A percentile compares a stretch with the other conserved stretches of the same genome.
Evolutionary conservation across 1,140 invertebrate genomes (phyloP).

Genomic region (Eriocheir sinensis): DNA sequence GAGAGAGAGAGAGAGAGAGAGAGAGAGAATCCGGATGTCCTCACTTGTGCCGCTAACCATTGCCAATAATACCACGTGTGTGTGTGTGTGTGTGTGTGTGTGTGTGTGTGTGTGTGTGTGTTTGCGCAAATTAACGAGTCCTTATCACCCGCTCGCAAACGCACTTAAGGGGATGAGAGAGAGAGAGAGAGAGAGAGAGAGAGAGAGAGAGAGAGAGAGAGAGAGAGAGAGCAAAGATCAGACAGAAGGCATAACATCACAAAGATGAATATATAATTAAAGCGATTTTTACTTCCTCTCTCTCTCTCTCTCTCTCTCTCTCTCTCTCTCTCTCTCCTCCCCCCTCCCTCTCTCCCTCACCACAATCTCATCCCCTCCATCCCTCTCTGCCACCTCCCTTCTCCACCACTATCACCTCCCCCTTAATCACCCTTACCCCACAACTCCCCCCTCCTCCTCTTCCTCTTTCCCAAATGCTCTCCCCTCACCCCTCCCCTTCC

Average conservation of each 20-base stretch:
- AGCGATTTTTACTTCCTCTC: neutral
- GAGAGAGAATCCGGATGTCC: neutral
- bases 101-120: too few relatives aligned
- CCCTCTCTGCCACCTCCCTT: neutral
- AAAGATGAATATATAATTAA: neutral
- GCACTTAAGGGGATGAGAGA: neutral
- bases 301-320: neutral
- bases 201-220: constrained; percentile 18
- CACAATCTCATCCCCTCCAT: neutral
- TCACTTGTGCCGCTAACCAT: constrained; percentile 13
- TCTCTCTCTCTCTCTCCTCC: neutral
- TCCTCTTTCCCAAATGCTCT: neutral
- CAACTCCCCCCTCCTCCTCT: neutral
- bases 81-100: neutral
- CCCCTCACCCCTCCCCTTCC: neutral
- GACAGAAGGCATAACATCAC: neutral
- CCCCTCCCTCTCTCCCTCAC: neutral
- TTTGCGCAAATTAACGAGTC: too few relatives aligned
- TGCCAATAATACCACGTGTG: neutral
- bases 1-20: constrained; percentile 22
- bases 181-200: neutral
- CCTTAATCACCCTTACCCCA: neutral
- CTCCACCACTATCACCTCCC: neutral
- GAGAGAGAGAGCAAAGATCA: neutral
- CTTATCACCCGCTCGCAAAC: neutral